Evolutionary conservation across 2,888 invertebrate species (phyloP), one percentile per base, ranked within the genome.

Genomic region (Oligia latruncula): DNA sequence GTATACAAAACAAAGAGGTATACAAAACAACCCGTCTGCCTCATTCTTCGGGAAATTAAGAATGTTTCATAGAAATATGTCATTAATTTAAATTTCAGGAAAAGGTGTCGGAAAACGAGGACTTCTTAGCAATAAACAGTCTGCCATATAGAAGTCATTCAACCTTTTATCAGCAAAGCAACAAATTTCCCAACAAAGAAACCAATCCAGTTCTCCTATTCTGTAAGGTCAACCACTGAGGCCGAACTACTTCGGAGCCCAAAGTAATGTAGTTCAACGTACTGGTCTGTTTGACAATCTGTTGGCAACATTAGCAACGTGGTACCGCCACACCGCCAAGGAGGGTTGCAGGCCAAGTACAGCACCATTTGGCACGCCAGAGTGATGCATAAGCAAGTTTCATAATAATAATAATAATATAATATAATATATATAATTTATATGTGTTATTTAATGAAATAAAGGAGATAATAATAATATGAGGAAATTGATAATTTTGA

Each of bases 291-390:
- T 43, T 71, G 86, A 86, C 86, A 86, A 73, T 83, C 74, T 43
- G 77, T 77, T 85, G 86, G 85, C 86, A 86, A 70, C 74, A 80
- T 77, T 64, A 67, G 66, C 73, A 58, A 6, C 46, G 81, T 75
- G 70, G 71, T 68, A 29, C 52, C 58, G 72, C 23, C 66, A 67
- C 71, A 71, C 71, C 49, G 55, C 83, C 65, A 8, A 65, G 67
- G 74, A 49, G 71, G 23, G 35, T 43, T 46, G 49, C 64, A 72
- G 46, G n/a, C 71, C 65, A 68, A 71, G n/a, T 29, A 74, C 71
- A 80, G 2, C 20, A 62, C 62, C 29, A 73, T 80, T 86, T 86
- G 86, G 81, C 83, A 83, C 74, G 13, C 15, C 66, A 23, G 17
- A 52, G 13, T 70, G 72, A 85, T n/a, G 75, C 70, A 73, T 78